Percentiles rank a stretch among this genome's conserved stretches.
Conservation (phyloP, 2,113 vertebrate genomes). For the Mobula birostris region DNA sequence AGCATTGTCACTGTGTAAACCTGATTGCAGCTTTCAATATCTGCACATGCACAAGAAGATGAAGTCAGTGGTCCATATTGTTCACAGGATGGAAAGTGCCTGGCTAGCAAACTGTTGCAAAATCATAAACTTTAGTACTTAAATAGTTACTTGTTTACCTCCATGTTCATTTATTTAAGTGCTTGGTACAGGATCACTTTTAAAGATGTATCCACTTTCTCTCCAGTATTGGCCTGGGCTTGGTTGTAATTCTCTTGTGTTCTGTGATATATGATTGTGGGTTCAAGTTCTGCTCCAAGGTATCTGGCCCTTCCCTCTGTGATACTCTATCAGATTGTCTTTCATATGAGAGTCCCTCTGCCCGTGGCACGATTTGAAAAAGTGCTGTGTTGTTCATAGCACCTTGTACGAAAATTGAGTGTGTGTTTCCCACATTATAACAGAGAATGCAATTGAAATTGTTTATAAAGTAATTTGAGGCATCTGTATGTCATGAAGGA, state of each 20-base stretch:
- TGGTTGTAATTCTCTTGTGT: not conserved
- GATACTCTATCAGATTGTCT: not conserved
- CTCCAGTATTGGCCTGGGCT: not conserved
- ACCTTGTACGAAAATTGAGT: not conserved
- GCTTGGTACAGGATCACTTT: not conserved
- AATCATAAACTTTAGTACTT: no score
- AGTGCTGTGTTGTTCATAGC: not conserved
- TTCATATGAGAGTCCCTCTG: not conserved
- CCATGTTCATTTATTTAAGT: not conserved
- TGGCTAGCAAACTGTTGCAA: no score
- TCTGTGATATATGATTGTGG: not conserved
- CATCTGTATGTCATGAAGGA: not conserved
- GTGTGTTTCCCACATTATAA: not conserved
- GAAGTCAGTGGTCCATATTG: no score
- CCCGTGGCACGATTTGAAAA: not conserved
- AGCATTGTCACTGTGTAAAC: no score
- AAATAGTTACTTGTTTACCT: no score
- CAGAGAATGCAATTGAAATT: not conserved
- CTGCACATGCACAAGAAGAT: no score
- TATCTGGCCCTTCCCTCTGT: not conserved
- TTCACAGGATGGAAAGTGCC: no score
- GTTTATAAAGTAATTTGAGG: not conserved
- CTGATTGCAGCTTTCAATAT: no score
- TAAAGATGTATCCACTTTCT: not conserved
- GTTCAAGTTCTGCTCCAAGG: not conserved